A percentile compares a stretch with the other conserved stretches of the same genome.
Conservation (phyloP, 1,140 invertebrate species). For the Argopecten irradians region DNA sequence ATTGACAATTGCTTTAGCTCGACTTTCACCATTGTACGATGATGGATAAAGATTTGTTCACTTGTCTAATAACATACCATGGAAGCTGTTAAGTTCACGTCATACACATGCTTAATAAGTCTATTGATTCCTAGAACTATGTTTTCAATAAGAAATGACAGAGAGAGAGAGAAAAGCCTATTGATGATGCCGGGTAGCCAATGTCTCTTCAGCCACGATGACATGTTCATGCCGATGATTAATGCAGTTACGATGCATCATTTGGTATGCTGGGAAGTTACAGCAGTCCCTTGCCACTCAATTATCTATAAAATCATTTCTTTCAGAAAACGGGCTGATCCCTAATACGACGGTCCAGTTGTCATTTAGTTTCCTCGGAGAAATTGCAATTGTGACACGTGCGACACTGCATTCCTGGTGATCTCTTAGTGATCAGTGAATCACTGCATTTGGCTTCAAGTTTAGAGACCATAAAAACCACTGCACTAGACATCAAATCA, state of each 20-base stretch:
- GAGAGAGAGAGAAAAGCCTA: background rate
- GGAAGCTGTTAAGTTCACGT: background rate
- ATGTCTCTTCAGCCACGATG: background rate
- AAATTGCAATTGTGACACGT: background rate
- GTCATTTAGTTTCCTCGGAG: background rate
- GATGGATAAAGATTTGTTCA: background rate
- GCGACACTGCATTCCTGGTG: background rate
- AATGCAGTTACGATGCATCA: background rate
- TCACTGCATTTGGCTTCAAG: background rate
- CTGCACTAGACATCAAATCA: no score
- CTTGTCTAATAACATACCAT: background rate
- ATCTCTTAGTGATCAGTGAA: background rate
- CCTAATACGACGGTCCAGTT: background rate
- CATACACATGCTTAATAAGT: background rate
- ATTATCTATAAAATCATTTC: conserved; percentile 18
- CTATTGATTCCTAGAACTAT: background rate
- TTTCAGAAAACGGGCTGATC: background rate
- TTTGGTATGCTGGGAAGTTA: conserved; percentile 9
- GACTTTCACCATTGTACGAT: background rate
- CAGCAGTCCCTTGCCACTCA: background rate
- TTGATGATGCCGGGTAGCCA: background rate
- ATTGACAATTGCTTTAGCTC: background rate
- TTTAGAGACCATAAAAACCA: background rate
- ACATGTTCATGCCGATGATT: background rate
- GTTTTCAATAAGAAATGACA: conserved; percentile 9